Evolutionary conservation across 2,888 invertebrate genomes (phyloP).

Genomic region (Teleiodes luculella): DNA sequence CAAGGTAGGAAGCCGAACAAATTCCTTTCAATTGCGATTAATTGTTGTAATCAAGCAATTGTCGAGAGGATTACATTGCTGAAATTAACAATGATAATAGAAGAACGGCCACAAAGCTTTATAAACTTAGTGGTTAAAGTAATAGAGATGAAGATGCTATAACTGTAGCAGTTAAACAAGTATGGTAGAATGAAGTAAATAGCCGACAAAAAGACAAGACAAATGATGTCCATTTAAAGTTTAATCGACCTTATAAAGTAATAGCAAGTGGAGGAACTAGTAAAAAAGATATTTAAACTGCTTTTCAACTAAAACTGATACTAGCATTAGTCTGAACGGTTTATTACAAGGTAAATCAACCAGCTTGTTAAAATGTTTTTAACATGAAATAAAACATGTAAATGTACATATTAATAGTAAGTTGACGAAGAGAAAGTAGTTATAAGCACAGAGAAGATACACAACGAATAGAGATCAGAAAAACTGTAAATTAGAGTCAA

Average conservation of each 20-base stretch:
- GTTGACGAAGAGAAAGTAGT: not conserved
- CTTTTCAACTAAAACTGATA: slow-evolving; percentile 3
- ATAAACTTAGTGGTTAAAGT: slow-evolving; percentile 27
- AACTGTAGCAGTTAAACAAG: slow-evolving; percentile 25
- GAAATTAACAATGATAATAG: slow-evolving; percentile 64
- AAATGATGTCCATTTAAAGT: slow-evolving; percentile 50
- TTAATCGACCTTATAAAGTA: slow-evolving; percentile 48
- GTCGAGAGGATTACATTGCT: slow-evolving; percentile 64
- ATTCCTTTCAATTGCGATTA: slow-evolving; percentile 75
- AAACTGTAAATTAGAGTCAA: slow-evolving; percentile 6
- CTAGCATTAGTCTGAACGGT: slow-evolving; percentile 11
- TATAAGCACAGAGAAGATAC: not conserved
- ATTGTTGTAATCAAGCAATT: slow-evolving; percentile 75
- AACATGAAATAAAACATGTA: not conserved
- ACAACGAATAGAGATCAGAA: not conserved
- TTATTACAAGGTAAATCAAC: not conserved
- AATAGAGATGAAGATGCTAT: slow-evolving; percentile 36
- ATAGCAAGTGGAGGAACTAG: slow-evolving; percentile 32
- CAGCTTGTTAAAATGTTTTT: slow-evolving; percentile 1
- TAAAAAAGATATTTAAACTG: slow-evolving; percentile 12
- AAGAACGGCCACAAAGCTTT: slow-evolving; percentile 29
- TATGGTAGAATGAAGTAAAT: slow-evolving; percentile 48
- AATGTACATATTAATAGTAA: slow-evolving; percentile 1
- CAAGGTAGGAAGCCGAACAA: slow-evolving; percentile 58
- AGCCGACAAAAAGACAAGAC: slow-evolving; percentile 49